phyloP scores from a whole-genome alignment of 2,888 invertebrate genomes.

The Linnaemya vulpina region DNA sequence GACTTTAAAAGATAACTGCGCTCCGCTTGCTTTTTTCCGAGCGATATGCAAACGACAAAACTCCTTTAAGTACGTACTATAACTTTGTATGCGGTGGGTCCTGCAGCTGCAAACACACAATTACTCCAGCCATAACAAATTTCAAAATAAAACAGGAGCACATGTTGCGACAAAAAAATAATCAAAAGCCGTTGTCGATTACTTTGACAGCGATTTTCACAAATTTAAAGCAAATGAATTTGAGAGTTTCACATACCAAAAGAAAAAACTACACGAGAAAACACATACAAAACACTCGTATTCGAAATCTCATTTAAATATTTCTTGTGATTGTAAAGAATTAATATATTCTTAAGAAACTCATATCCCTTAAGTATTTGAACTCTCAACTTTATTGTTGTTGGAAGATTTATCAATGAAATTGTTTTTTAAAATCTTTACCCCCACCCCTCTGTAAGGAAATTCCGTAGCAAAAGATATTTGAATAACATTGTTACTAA shows the following conservation, averaged over 20 bases:
- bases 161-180: conserved; percentile 60
- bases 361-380: conserved; percentile 63
- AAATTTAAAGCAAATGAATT: conserved; percentile 67
- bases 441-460: conserved; percentile 1
- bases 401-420: conserved; percentile 53
- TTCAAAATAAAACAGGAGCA: conserved; percentile 50
- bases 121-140: conserved; percentile 59
- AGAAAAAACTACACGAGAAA: conserved; percentile 32
- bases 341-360: conserved; percentile 63
- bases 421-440: not conserved
- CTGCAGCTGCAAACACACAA: conserved; percentile 63
- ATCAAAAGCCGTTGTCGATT: conserved; percentile 63
- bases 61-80: not conserved
- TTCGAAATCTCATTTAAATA: conserved; percentile 61
- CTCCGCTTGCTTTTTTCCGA: no score
- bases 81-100: conserved; percentile 56
- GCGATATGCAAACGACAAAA: not conserved
- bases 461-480: conserved; percentile 22
- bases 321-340: conserved; percentile 20
- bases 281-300: not conserved
- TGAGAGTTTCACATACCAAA: conserved; percentile 3
- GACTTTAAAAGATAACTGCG: no score
- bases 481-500: conserved; percentile 61
- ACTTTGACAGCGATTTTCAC: conserved; percentile 74
- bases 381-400: conserved; percentile 52